Evolutionary conservation across 2,113 vertebrate species (phyloP).

Genomic region (Phylloscopus trochilus): DNA sequence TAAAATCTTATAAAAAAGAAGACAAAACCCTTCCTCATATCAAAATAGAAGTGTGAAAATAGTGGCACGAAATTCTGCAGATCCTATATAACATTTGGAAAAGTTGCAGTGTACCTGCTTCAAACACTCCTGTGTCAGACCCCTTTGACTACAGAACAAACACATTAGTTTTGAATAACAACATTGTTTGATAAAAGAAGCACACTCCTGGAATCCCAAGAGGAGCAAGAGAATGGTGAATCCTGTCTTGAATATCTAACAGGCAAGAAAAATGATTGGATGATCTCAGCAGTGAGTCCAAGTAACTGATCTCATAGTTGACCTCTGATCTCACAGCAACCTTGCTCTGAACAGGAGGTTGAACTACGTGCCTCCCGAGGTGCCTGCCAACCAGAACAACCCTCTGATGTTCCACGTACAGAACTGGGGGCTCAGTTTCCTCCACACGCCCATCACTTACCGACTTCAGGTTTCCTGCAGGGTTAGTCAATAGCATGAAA

Average conservation of each 20-base stretch:
- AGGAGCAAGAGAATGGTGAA: neutral
- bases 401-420: neutral
- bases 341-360: neutral
- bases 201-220: neutral
- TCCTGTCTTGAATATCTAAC: neutral
- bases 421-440: neutral
- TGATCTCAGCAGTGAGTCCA: neutral
- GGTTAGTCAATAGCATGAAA: neutral
- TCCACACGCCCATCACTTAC: neutral
- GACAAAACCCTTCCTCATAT: rapidly evolving
- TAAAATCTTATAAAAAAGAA: neutral
- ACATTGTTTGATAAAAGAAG: neutral
- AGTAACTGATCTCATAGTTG: neutral
- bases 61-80: neutral
- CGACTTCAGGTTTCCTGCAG: neutral
- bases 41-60: neutral
- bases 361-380: rapidly evolving
- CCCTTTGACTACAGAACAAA: neutral
- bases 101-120: neutral
- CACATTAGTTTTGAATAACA: neutral
- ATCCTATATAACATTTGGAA: neutral
- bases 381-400: neutral
- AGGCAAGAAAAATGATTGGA: neutral
- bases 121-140: neutral
- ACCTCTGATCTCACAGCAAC: neutral